Percentiles rank a stretch among this genome's conserved stretches.
phyloP scores from a whole-genome alignment of 2,888 invertebrate species.

The Rotaria sp. region DNA sequence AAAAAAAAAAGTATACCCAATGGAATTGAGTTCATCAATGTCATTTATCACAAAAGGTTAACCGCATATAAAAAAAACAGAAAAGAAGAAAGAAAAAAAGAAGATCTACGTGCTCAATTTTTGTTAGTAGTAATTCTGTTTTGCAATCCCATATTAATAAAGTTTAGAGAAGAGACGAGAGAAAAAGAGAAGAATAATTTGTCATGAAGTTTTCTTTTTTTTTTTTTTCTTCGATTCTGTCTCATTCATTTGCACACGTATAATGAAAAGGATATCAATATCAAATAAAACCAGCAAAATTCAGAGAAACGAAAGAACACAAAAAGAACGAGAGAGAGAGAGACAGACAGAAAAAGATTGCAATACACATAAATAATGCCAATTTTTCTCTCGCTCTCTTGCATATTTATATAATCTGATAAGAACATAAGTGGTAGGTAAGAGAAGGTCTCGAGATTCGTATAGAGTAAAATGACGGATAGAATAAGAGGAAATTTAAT shows the following conservation, averaged over 20 bases:
- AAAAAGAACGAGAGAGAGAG: neutral
- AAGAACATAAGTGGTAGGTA: constrained; percentile 19
- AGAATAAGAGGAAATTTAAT: neutral
- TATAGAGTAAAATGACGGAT: neutral
- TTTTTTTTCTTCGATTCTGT: neutral
- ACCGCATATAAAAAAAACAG: neutral
- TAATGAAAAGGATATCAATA: constrained; percentile 27
- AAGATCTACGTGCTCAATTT: constrained; percentile 20
- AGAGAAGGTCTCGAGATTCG: constrained; percentile 14
- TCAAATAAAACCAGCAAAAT: neutral
- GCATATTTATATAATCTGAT: constrained; percentile 32
- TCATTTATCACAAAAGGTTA: neutral
- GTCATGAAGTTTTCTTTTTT: neutral
- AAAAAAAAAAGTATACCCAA: neutral
- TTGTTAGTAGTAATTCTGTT: neutral
- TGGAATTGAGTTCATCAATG: neutral
- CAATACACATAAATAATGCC: constrained; percentile 28
- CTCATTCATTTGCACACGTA: neutral
- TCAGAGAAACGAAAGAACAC: neutral
- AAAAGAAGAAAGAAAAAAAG: neutral
- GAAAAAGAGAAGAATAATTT: neutral
- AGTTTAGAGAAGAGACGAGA: neutral
- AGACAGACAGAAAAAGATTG: neutral
- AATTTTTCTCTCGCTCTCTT: constrained; percentile 12
- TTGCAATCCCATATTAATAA: neutral